Base-by-base conservation (phyloP, 2,797 vertebrate genomes). In the Myripristis murdjan region DNA sequence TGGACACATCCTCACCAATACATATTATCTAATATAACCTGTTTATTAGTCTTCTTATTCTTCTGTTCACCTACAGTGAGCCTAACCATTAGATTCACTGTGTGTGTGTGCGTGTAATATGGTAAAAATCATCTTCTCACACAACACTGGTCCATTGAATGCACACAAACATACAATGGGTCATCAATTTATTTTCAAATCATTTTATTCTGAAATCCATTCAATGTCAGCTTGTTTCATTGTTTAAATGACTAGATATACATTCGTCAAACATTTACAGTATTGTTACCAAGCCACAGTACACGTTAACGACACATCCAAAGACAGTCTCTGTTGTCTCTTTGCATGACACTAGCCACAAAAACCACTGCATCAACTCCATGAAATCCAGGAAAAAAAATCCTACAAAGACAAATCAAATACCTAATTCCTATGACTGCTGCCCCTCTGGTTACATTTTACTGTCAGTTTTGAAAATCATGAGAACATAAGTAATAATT, bases 191-290 rank as follows among this genome's bases (percentile, higher is more conserved):
- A 86, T 84, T 91, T 88, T 67, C 72, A 88, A 86, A 87, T 83
- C 0, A 64, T 87, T 94, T 94, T 93, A 93, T 94, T 95, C 91
- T 88, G 47, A 92, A 89, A 92, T 90, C 86, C 85, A 90, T 92
- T 89, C 64, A 88, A 89, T 77, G 56, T 91, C 87, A 93, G 87
- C 86, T 89, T 79, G 56, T 89, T 84, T 83, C 85, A 79, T 89
- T 77, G 75, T 91, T 91, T 89, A 82, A 91, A 91, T 89, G 89
- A 91, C 92, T 93, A 92, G 68, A 92, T 89, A 83, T 89, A 93
- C 91, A 93, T 92, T 91, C 85, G 86, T 91, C 90, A 93, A 91
- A 92, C 91, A 92, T 93, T 89, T 92, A 94, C 90, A 91, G 83
- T 91, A 92, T 89, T 82, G 82, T 90, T 93, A 91, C 78, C 73